phyloP scores from a whole-genome alignment of 2,113 vertebrate species.

The Rousettus leschenaultii region DNA sequence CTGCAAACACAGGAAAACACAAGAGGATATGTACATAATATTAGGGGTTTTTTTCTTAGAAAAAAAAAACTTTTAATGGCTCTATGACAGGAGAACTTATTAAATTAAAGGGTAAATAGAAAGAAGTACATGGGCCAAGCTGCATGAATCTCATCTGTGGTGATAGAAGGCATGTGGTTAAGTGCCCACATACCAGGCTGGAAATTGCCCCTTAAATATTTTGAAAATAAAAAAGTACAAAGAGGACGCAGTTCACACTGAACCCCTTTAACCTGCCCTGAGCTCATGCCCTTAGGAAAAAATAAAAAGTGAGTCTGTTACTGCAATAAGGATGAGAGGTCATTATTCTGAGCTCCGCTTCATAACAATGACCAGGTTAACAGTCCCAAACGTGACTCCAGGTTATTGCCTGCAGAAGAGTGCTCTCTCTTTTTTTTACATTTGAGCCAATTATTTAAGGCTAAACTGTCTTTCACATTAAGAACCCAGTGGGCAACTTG shows the following conservation, averaged over 20 bases:
- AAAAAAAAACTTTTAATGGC: slow-evolving; percentile 18
- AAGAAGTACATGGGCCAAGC: neutral
- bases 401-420: neutral
- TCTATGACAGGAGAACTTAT: neutral
- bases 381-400: neutral
- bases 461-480: slow-evolving; percentile 50
- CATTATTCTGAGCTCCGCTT: neutral
- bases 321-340: neutral
- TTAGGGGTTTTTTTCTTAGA: neutral
- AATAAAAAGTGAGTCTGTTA: neutral
- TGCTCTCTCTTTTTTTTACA: neutral
- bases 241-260: neutral
- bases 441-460: slow-evolving; percentile 63
- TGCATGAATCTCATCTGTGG: neutral
- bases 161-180: neutral
- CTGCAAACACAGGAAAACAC: neutral
- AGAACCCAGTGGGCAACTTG: slow-evolving; percentile 53
- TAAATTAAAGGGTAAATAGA: neutral
- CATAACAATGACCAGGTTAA: neutral
- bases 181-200: neutral
- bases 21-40: rapidly evolving
- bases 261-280: neutral
- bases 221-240: neutral
- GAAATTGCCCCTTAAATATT: slow-evolving; percentile 15
- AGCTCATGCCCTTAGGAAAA: neutral